Base-by-base conservation (phyloP, 2,888 invertebrate species). In the Gastrophysa polygoni region DNA sequence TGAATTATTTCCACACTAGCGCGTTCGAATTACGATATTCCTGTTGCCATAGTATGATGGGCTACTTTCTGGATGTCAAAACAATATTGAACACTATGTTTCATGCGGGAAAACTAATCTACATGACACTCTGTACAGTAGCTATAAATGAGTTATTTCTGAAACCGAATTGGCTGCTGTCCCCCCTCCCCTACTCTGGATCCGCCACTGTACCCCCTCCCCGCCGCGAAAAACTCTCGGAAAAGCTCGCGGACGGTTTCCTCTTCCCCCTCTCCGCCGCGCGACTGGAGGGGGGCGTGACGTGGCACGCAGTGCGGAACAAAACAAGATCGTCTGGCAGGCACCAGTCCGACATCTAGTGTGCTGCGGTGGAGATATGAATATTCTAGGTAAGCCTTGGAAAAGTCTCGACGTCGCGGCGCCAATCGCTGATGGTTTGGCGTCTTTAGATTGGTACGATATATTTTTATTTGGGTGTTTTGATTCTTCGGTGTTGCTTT, bases 361-460 rank as follows among this genome's bases (percentile, higher is more conserved):
- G 81, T 81, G 78, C 77, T 74, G 73, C 78, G 74, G 80, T 79
- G 76, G 80, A 81, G 81, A 80, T 80, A 82, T 82, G 82, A 82
- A 82, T 80, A 81, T 81, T 79, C 78, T 82, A 82, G 82, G 82
- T 82, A 82, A 82, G 82, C 78, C 62, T 59, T 64, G 67, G 63
- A 64, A 48, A 57, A 56, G 67, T 60, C 67, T 61, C 38, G 38
- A 6, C 38, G 14, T n/a, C 38, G 14, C 38, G 64, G 32, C 57
- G 59, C 65, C 63, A 63, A 67, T 57, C 57, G 38, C 38, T 38
- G 38, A n/a, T 38, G 38, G 14, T 10, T 38, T 38, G n/a, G 24
- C 4, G 14, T n/a, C 38, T n/a, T 14, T 38, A 14, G n/a, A 38
- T 38, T 75, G 78, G 78, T 78, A 78, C 78, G 78, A 76, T 77